These are phyloP conservation scores for Lasioglossum calceatum DNA, from an alignment of 2,888 invertebrate species.

Conservation along the genomic window DNA sequence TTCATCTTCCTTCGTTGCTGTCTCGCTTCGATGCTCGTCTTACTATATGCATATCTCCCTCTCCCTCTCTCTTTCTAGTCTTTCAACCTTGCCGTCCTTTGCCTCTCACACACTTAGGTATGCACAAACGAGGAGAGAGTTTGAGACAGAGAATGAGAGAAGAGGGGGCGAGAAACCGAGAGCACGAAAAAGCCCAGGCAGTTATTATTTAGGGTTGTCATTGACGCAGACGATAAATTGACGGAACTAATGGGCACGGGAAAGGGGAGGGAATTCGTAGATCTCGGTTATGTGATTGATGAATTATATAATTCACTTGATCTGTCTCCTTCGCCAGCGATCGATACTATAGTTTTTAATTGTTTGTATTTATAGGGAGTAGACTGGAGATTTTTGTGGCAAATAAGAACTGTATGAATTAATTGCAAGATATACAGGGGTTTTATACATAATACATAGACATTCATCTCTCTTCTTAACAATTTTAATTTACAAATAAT, in stretches of 20 bases:
- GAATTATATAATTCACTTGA: not conserved
- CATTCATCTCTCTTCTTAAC: too few relatives aligned
- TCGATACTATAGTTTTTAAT: not conserved
- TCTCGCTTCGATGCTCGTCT: slow-evolving; percentile 24
- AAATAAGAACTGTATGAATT: not conserved
- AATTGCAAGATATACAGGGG: not conserved
- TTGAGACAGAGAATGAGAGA: slow-evolving; percentile 12
- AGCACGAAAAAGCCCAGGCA: slow-evolving; percentile 48
- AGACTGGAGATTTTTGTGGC: not conserved
- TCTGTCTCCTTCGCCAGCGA: not conserved
- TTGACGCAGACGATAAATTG: slow-evolving; percentile 65
- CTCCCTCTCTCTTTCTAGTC: slow-evolving; percentile 12
- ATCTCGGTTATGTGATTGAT: not conserved
- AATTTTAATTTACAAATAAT: too few relatives aligned
- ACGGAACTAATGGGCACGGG: slow-evolving; percentile 51
- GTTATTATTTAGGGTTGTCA: slow-evolving; percentile 77
- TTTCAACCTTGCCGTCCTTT: not conserved
- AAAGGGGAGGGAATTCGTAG: slow-evolving; percentile 14
- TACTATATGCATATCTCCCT: not conserved
- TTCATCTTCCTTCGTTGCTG: slow-evolving; percentile 45
- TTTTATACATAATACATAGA: too few relatives aligned
- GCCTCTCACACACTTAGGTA: slow-evolving; percentile 59
- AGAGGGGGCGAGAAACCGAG: slow-evolving; percentile 48
- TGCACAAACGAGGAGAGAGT: slow-evolving; percentile 60
- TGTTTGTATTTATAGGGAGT: too few relatives aligned